phyloP scores from a whole-genome alignment of 2,797 vertebrate species.

The Octomys mimax region DNA sequence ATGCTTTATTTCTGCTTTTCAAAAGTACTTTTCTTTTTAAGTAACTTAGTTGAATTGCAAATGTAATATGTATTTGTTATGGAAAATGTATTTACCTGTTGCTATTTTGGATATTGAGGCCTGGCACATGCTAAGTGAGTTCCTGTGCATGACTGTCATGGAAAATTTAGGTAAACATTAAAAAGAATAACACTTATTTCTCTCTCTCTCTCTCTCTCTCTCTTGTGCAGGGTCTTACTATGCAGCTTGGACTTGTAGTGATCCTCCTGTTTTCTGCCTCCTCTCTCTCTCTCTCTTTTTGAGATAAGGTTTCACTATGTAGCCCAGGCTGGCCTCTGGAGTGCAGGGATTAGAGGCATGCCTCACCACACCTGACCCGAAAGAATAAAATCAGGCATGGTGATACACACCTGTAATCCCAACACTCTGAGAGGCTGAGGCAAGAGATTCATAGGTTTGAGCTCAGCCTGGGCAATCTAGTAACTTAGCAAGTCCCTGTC shows the following conservation, averaged over 20 bases:
- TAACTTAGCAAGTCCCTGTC: background rate
- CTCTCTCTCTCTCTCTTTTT: background rate
- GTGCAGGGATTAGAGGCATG: background rate
- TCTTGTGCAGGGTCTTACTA: background rate
- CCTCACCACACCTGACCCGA: background rate
- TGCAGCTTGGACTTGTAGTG: background rate
- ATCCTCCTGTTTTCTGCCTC: no score
- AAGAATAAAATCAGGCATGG: background rate
- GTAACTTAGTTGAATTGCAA: background rate
- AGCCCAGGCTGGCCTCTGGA: background rate
- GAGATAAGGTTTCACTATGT: background rate
- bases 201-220: background rate
- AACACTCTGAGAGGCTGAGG: background rate
- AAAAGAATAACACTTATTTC: background rate
- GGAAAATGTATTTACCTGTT: background rate
- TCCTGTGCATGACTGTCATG: background rate
- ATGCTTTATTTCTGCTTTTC: background rate
- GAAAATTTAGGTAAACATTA: conserved; percentile 1
- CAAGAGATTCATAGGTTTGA: background rate
- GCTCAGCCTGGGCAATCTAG: background rate
- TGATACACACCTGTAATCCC: background rate
- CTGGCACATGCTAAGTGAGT: background rate
- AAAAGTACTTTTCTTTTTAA: background rate
- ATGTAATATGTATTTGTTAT: background rate
- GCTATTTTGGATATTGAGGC: background rate